Base-by-base conservation (phyloP, 2,797 vertebrate genomes). In the Xyrichtys novacula region DNA sequence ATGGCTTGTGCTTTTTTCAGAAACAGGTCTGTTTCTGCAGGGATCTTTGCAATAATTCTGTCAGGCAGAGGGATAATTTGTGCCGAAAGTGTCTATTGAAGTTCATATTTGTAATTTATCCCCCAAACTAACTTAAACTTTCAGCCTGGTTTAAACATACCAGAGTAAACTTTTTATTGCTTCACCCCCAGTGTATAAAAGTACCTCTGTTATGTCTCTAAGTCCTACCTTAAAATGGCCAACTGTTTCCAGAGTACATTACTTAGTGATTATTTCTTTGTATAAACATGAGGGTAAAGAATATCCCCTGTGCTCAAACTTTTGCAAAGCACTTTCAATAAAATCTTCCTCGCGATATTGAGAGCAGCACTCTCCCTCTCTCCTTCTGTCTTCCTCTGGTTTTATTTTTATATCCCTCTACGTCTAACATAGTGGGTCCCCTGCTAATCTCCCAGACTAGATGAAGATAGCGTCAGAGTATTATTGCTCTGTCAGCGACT, bases 401-500 rank as follows among this genome's bases (percentile, higher is more conserved):
- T 53, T 78, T 40, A 61, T 72, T 64, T 79, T 81, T 76, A 66
- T 69, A 77, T 60, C 34, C 62, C 44, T 71, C 34, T 81, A 49
- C 54, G 68, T 65, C 78, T 63, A 76, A 78, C 78, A 67, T 39
- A 66, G 57, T 47, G 31, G 59, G 50, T 84, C 64, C 63, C 49
- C 53, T 56, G 74, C 69, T 76, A 65, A 78, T 83, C 74, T 84
- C 54, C 65, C 55, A 75, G 50, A 76, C 53, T 73, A 57, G 69
- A 79, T 81, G 59, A 40, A 57, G 60, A 76, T 74, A 71, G 46
- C 4, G 19, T 48, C 28, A 44, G 44, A 62, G 43, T 71, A 15
- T 73, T 85, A 65, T 66, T 78, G 71, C 69, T 60, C 69, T n/a
- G 67, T 75, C 74, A 85, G 74, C 76, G 70, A 49, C 71, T 74